Evolutionary conservation across 2,888 invertebrate species (phyloP).

Genomic region (Andrena bucephala): DNA sequence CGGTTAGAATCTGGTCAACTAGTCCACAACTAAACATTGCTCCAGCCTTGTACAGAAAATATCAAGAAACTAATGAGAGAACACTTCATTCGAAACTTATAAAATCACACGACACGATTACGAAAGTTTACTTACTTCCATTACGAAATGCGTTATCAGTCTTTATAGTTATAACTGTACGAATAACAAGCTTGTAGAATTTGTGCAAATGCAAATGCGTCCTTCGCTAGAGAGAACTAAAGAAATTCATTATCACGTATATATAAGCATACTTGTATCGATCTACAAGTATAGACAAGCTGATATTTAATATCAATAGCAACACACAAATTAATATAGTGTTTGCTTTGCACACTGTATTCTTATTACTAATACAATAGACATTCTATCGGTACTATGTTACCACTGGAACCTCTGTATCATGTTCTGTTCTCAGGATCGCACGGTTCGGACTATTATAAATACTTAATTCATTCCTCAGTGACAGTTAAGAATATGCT

Average conservation of each 20-base stretch:
- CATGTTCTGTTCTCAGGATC: conserved; percentile 18
- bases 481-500: conserved; percentile 38
- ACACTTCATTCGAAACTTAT: not conserved
- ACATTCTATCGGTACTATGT: conserved; percentile 27
- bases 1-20: conserved; percentile 29
- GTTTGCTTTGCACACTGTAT: conserved; percentile 30
- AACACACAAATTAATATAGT: conserved; percentile 39
- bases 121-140: conserved; percentile 20
- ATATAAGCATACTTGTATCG: conserved; percentile 19
- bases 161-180: conserved; percentile 42
- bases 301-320: conserved; percentile 30
- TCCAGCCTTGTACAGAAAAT: conserved; percentile 15
- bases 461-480: conserved; percentile 22
- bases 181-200: conserved; percentile 45
- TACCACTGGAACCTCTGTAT: conserved; percentile 43
- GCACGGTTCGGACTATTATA: conserved; percentile 8
- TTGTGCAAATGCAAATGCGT: conserved; percentile 28
- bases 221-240: conserved; percentile 5
- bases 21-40: conserved; percentile 20
- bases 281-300: conserved; percentile 31
- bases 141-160: conserved; percentile 50
- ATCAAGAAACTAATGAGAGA: not conserved
- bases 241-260: conserved; percentile 14
- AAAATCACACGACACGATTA: not conserved
- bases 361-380: conserved; percentile 32